Evolutionary conservation across 2,113 vertebrate species (phyloP).

Genomic region (Sceloporus tristichus): DNA sequence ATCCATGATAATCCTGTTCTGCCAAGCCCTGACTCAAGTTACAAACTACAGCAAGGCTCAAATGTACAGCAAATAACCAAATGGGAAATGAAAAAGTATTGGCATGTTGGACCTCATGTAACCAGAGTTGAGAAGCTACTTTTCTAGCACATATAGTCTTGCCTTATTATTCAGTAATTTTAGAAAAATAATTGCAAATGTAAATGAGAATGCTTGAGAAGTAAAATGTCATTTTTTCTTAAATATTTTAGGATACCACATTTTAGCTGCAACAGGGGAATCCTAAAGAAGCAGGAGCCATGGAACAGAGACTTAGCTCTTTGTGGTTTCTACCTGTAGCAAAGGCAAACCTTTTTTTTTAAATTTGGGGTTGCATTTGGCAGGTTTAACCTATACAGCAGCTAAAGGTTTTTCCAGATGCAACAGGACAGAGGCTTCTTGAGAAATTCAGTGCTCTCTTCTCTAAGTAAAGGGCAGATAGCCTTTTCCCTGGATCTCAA

Average conservation of each 20-base stretch:
- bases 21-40: background rate
- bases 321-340: too few relatives aligned
- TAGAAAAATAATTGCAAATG: background rate
- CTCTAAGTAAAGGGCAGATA: too few relatives aligned
- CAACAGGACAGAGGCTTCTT: too few relatives aligned
- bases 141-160: background rate
- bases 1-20: background rate
- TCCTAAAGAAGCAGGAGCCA: too few relatives aligned
- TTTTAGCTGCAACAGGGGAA: too few relatives aligned
- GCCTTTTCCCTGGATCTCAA: too few relatives aligned
- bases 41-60: background rate
- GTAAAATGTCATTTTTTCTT: background rate
- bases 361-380: too few relatives aligned
- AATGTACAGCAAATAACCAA: conserved; percentile 2
- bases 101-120: background rate
- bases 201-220: rapidly evolving
- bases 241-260: rapidly evolving
- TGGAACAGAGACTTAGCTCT: too few relatives aligned
- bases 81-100: background rate
- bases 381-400: too few relatives aligned
- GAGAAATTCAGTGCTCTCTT: too few relatives aligned
- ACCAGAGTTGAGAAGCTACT: background rate
- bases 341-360: too few relatives aligned
- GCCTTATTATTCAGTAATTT: conserved; percentile 26
- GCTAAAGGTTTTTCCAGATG: too few relatives aligned